Conservation (phyloP, 2,113 vertebrate genomes). For the Seriola rivoliana region DNA sequence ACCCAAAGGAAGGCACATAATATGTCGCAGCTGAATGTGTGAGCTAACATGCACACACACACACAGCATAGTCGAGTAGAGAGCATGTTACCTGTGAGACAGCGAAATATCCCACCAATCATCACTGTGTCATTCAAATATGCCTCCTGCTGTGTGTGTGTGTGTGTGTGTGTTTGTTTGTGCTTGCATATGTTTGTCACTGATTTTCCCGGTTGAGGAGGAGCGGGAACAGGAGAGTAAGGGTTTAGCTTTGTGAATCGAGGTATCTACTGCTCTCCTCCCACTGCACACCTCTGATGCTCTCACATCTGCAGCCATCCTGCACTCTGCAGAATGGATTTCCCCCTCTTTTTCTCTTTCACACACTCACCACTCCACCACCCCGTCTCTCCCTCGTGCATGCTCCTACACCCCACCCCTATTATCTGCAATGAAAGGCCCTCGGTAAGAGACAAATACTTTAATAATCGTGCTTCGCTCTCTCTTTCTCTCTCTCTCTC, state of each 20-base stretch:
- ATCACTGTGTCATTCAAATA: constrained; percentile 30
- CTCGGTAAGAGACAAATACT: constrained; percentile 57
- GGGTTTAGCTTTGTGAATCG: constrained; percentile 33
- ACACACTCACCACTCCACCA: constrained; percentile 25
- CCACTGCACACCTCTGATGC: constrained; percentile 28
- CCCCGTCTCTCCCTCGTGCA: constrained; percentile 24
- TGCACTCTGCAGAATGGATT: constrained; percentile 47
- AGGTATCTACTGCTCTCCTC: constrained; percentile 35
- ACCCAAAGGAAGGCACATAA: background rate
- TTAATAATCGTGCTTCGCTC: constrained; percentile 58
- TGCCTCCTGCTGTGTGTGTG: constrained; percentile 8
- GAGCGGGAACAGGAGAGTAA: constrained; percentile 11
- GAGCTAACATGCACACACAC: constrained; percentile 5
- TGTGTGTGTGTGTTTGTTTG: background rate
- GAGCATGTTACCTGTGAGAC: constrained; percentile 6
- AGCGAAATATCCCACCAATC: constrained; percentile 10
- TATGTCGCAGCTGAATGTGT: background rate
- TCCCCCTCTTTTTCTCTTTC: constrained; percentile 10
- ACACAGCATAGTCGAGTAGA: background rate
- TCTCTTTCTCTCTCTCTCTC: constrained; percentile 28
- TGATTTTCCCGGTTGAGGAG: background rate
- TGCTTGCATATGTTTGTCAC: background rate
- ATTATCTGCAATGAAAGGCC: constrained; percentile 69
- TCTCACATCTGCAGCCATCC: constrained; percentile 51
- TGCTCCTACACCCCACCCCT: constrained; percentile 42